Evolutionary conservation across 2,113 vertebrate genomes (phyloP), one percentile per base, ranked within the genome.

Genomic region (Barnardius zonarius): DNA sequence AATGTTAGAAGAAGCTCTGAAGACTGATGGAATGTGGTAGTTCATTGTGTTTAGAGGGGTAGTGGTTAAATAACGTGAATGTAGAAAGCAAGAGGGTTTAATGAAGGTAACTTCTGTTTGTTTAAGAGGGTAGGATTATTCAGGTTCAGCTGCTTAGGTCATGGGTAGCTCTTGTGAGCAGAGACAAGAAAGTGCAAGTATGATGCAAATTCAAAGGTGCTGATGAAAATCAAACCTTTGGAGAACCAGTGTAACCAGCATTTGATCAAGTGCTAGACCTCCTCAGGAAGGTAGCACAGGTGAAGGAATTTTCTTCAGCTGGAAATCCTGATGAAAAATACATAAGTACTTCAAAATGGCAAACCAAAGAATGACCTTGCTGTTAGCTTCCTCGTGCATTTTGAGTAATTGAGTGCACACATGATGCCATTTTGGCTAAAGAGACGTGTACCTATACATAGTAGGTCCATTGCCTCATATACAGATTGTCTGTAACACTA

Each of bases 361-460:
- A 64, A 7, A 55, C 41, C 23, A 16, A 17, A 72, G 25, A 49
- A 16, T 25, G 64, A 17, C 19, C 67, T 55, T 52, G 22, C 18
- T 76, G 64, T 2, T 61, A 6, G 14, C 63, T 59, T 27, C 16
- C 63, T 28, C 1, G 0, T 44, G 72, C 13, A 1, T 24, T 39
- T 16, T 33, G 43, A 44, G 28, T 7, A 9, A 8, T 13, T 2
- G 5, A 18, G 7, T 9, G n/a, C 9, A 13, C 24, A 57, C 6
- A 0, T 0, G 2, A 3, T 62, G 44, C 75, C 5, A 2, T 41
- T 68, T 78, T 63, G 79, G 73, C 44, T 86, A 18, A 13, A 14
- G 66, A 33, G 14, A 44, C 17, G 52, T 15, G 25, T 48, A 31
- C 31, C 62, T 25, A n/a, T 0, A 2, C 5, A 0, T 1, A 28